Conservation (phyloP, 2,888 invertebrate genomes). For the Acronicta alni region DNA sequence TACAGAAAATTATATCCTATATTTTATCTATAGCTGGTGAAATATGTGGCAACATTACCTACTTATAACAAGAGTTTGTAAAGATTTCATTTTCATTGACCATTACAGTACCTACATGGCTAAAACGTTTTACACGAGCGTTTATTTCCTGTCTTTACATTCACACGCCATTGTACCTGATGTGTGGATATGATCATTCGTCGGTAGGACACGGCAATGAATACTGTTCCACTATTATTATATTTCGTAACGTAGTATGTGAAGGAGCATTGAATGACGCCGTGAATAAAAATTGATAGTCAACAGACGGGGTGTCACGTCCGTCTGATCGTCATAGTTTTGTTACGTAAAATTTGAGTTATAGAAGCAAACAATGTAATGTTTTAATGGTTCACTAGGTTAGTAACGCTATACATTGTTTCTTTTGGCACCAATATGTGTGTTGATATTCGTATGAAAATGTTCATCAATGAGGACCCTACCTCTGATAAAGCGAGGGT, state of each 20-base stretch:
- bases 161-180: constrained; percentile 36
- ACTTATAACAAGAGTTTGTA: constrained; percentile 6
- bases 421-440: too few relatives aligned
- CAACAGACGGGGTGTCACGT: constrained; percentile 49
- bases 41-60: background rate
- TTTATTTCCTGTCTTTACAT: constrained; percentile 36
- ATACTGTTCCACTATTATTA: constrained; percentile 49
- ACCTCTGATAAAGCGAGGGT: too few relatives aligned
- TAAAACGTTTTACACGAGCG: constrained; percentile 31
- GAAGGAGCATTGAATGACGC: constrained; percentile 45
- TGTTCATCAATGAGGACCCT: too few relatives aligned
- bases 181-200: constrained; percentile 49
- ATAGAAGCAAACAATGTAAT: constrained; percentile 11
- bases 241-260: constrained; percentile 56
- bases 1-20: constrained; percentile 1
- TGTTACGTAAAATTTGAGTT: constrained; percentile 44
- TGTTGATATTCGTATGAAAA: too few relatives aligned
- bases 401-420: too few relatives aligned
- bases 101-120: constrained; percentile 5
- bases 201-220: constrained; percentile 30
- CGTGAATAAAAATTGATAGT: constrained; percentile 52
- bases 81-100: constrained; percentile 17
- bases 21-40: background rate
- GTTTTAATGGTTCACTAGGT: constrained; percentile 5
- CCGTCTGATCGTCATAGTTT: constrained; percentile 30